These are phyloP conservation scores for Tinamus guttatus DNA, from an alignment of 2,113 vertebrate species.

Conservation along the genomic window DNA sequence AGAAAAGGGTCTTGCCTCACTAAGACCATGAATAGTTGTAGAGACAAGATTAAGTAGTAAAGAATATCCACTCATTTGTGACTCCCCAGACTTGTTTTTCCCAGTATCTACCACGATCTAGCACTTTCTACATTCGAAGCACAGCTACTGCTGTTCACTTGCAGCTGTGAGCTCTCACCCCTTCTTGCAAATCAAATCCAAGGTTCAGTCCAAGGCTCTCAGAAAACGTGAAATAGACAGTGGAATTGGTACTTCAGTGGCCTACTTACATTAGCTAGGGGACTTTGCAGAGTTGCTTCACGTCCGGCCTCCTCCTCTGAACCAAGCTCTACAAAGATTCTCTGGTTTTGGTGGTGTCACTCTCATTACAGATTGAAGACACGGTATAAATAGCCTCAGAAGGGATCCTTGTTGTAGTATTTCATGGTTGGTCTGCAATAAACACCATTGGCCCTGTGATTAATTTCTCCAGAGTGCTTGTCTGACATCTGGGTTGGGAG, in stretches of 20 bases:
- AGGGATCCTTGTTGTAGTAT: not conserved
- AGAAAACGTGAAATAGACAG: not conserved
- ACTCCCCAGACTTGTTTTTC: not conserved
- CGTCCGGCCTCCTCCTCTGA: not conserved
- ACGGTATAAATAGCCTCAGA: not conserved
- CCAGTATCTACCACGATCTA: not conserved
- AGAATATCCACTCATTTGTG: not conserved
- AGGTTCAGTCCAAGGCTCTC: not conserved
- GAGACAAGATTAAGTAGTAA: not conserved
- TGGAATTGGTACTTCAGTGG: not conserved
- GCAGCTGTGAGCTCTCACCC: not conserved
- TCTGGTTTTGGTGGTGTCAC: not conserved
- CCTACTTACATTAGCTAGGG: not conserved
- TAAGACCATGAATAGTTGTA: not conserved
- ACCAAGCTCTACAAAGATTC: not conserved
- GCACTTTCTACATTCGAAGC: not conserved
- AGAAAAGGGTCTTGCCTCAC: not conserved
- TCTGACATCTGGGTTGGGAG: slow-evolving; percentile 34
- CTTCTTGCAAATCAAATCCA: not conserved
- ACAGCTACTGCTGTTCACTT: not conserved
- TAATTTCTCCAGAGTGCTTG: not conserved
- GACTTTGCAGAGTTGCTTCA: not conserved
- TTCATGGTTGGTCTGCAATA: not conserved
- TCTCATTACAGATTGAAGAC: not conserved
- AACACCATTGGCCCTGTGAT: not conserved